Base-by-base conservation (phyloP, 2,888 invertebrate genomes). In the Arrhopalites spinosus region DNA sequence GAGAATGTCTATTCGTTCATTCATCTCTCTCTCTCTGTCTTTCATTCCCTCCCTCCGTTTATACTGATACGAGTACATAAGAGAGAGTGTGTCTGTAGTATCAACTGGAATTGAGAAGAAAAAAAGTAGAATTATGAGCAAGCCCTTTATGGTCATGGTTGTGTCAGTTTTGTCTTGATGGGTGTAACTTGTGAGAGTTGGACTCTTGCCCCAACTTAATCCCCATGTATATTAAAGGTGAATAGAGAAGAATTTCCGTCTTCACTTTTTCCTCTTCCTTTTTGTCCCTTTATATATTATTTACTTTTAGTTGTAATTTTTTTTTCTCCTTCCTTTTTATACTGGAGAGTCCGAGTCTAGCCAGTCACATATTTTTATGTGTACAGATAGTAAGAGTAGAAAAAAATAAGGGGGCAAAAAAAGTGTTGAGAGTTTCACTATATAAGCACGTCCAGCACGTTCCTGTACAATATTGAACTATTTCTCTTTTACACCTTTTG, bases 131-230 rank as follows among this genome's bases (percentile, higher is more conserved):
- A 20, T 59, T 59, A 25, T 25, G 23, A 59, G 59, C 13, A 27
- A 29, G 23, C 64, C 64, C 25, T 29, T 30, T 64, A 64, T 25
- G 64, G 64, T 27, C 64, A 64, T 64, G 29, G 17, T 64, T 68
- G 47, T 68, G 47, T 68, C 47, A 68, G 67, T 23, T 23, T 68
- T 45, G 67, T 47, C 47, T 68, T 68, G 27, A 23, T 68, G 67
- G 67, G 47, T 68, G 67, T 68, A 66, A 36, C 66, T 36, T 36
- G 36, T 61, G 61, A 25, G 13, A 61, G 25, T 27, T 11, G 13
- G 23, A 25, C 27, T 20, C 25, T 13, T 23, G 27, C 13, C 63
- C 25, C 63, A 59, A 20, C 23, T 8, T 23, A 8, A 59, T 23
- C 27, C 15, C 20, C 53, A 8, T n/a, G 59, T 25, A 59, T 59